Conservation (phyloP, 2,113 vertebrate genomes). For the Protobothrops flavoviridis region DNA sequence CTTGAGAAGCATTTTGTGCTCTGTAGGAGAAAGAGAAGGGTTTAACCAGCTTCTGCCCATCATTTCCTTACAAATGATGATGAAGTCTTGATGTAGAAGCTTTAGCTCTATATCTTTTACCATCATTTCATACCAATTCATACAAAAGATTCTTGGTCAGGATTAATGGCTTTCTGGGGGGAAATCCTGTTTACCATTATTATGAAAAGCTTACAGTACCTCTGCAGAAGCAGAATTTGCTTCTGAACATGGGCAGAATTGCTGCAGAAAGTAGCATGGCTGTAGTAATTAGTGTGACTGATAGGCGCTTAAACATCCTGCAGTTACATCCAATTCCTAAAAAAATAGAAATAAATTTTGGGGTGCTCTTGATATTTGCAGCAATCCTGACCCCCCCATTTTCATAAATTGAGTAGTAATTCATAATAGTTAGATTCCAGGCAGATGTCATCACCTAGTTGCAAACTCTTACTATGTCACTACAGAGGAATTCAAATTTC, state of each 20-base stretch:
- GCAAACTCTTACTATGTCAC: constrained; percentile 49
- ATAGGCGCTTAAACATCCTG: not conserved
- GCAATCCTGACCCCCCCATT: not conserved
- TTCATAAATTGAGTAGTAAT: not conserved
- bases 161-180: not conserved
- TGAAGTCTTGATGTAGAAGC: not conserved
- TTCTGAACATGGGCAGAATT: not conserved
- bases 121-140: not conserved
- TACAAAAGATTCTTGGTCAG: not conserved
- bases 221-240: not conserved
- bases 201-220: no score
- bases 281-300: not conserved
- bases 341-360: not conserved
- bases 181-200: not conserved
- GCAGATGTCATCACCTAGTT: constrained; percentile 41
- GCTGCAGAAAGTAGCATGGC: not conserved
- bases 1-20: not conserved
- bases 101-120: not conserved
- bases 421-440: constrained; percentile 35
- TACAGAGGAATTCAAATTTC: constrained; percentile 47
- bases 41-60: not conserved
- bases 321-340: not conserved
- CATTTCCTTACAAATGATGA: not conserved
- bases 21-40: not conserved
- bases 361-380: not conserved